Conservation (phyloP, 2,888 invertebrate species). For the Polymixis lichenea region DNA sequence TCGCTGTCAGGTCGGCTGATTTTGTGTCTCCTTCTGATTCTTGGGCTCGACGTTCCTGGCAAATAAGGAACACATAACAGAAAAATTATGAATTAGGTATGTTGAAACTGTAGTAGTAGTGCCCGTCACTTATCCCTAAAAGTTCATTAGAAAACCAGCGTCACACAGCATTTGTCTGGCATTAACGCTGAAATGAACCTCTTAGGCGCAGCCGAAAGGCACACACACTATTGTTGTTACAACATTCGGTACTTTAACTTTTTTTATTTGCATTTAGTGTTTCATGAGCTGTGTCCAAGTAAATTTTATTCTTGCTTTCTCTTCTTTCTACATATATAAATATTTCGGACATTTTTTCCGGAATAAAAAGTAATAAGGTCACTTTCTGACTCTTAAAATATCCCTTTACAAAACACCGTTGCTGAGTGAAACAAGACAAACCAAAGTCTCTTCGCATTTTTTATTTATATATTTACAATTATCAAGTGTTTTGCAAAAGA, state of each 20-base stretch:
- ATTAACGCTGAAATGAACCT: no score
- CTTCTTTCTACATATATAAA: not conserved
- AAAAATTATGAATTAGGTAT: not conserved
- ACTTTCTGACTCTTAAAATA: not conserved
- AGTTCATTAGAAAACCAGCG: no score
- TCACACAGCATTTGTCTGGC: no score
- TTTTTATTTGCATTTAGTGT: no score
- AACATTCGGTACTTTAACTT: no score
- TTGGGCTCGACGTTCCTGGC: constrained; percentile 82
- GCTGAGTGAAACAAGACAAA: not conserved
- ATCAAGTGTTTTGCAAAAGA: not conserved
- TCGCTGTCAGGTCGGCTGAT: constrained; percentile 81
- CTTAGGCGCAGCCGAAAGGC: no score
- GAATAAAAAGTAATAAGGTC: not conserved
- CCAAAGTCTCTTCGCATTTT: not conserved
- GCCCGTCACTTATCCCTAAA: no score
- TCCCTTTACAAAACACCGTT: not conserved
- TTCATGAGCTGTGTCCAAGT: no score
- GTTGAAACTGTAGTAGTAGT: no score
- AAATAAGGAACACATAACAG: not conserved
- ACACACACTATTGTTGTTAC: no score
- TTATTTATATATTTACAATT: not conserved
- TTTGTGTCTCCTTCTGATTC: constrained; percentile 88
- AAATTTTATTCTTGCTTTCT: no score
- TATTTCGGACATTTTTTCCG: not conserved